Evolutionary conservation across 2,113 vertebrate species (phyloP).

Genomic region (Chroicocephalus ridibundus): DNA sequence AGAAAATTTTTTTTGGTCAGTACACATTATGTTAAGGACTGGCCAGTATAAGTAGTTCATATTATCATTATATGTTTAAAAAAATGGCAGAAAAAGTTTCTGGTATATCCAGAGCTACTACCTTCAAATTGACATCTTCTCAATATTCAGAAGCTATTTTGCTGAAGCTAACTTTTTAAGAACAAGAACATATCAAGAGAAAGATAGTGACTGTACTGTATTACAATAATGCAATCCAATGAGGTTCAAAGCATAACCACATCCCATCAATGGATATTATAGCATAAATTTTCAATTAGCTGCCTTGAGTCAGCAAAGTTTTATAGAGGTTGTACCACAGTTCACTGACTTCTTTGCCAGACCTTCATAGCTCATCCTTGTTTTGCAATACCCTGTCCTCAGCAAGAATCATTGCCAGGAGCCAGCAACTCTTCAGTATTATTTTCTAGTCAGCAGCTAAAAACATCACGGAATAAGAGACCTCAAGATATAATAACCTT

Average conservation of each 20-base stretch:
- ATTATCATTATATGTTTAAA: not conserved
- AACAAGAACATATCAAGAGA: not conserved
- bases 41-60: not conserved
- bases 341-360: not conserved
- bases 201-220: not conserved
- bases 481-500: not conserved
- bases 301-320: constrained; percentile 45
- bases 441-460: not conserved
- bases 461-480: not conserved
- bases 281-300: constrained; percentile 28
- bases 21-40: not conserved
- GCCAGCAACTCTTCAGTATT: not conserved
- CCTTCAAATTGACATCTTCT: not conserved
- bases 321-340: not conserved
- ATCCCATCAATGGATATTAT: not conserved
- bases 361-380: constrained; percentile 23
- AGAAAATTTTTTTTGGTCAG: not conserved
- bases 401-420: constrained; percentile 27
- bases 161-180: not conserved
- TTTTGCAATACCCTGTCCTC: not conserved
- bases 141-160: constrained; percentile 7
- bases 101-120: not conserved
- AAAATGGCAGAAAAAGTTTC: not conserved
- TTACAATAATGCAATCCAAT: not conserved
- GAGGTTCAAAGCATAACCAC: constrained; percentile 19